phyloP scores from a whole-genome alignment of 2,888 invertebrate species.

The Nephrocerus scutellatus region DNA sequence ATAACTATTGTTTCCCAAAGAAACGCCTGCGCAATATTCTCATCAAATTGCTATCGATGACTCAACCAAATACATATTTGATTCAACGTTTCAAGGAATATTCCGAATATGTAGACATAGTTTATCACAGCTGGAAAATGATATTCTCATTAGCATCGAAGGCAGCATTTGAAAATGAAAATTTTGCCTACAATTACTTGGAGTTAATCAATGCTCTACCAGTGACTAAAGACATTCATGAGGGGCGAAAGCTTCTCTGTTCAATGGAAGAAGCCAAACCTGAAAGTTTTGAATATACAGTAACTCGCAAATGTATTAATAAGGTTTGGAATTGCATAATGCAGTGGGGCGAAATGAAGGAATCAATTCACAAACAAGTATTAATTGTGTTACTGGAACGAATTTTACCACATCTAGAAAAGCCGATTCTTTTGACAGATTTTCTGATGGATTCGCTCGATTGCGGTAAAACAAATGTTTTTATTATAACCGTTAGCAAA shows the following conservation, averaged over 20 bases:
- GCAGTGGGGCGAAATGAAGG: slow-evolving; percentile 57
- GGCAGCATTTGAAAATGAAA: slow-evolving; percentile 48
- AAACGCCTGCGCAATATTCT: slow-evolving; percentile 61
- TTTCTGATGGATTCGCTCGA: slow-evolving; percentile 87
- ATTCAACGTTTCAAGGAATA: slow-evolving; percentile 69
- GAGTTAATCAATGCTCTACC: slow-evolving; percentile 55
- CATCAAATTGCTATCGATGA: slow-evolving; percentile 56
- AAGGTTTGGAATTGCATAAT: slow-evolving; percentile 71
- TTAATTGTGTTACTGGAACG: slow-evolving; percentile 75
- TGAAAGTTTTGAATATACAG: slow-evolving; percentile 52
- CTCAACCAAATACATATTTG: slow-evolving; percentile 54
- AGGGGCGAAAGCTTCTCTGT: slow-evolving; percentile 43
- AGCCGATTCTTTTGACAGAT: slow-evolving; percentile 80
- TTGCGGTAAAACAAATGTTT: too few relatives aligned
- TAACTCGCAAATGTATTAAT: slow-evolving; percentile 56
- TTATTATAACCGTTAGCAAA: too few relatives aligned
- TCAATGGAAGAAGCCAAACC: slow-evolving; percentile 33
- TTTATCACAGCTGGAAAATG: slow-evolving; percentile 63
- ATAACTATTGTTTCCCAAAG: slow-evolving; percentile 59
- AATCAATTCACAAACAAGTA: slow-evolving; percentile 67
- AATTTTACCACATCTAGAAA: slow-evolving; percentile 70
- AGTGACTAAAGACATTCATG: slow-evolving; percentile 40
- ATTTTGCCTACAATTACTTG: slow-evolving; percentile 58
- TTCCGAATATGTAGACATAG: slow-evolving; percentile 65
- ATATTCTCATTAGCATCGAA: slow-evolving; percentile 55